Evolutionary conservation across 2,797 vertebrate genomes (phyloP).

Genomic region (Macrochelys suwanniensis): DNA sequence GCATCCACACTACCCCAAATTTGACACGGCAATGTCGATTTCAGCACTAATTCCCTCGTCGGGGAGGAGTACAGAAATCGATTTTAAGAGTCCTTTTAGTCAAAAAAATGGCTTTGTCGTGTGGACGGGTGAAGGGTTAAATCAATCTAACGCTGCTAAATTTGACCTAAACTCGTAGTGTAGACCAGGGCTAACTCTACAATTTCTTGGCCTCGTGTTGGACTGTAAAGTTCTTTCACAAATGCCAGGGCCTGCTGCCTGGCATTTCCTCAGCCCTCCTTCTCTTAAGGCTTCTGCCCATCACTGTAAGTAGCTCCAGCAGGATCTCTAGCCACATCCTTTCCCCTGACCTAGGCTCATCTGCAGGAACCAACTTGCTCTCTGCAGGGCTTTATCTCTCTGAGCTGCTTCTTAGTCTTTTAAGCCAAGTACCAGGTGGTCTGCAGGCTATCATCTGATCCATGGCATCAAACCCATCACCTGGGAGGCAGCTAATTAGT

Average conservation of each 20-base stretch:
- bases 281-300: neutral
- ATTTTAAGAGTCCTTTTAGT: no score
- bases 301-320: neutral
- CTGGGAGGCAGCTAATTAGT: neutral
- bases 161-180: no score
- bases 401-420: neutral
- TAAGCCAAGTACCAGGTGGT: neutral
- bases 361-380: neutral
- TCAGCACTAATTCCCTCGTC: no score
- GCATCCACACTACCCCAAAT: no score
- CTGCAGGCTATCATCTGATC: neutral
- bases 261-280: neutral
- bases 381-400: neutral
- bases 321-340: neutral
- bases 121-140: no score
- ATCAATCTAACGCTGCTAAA: no score
- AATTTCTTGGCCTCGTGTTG: neutral
- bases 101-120: no score
- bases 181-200: neutral
- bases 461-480: neutral
- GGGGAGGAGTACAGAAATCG: no score
- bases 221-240: neutral
- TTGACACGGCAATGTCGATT: no score
- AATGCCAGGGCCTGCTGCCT: neutral
- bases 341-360: neutral